Evolutionary conservation across 2,113 vertebrate genomes (phyloP), one percentile per base, ranked within the genome.

Genomic region (Danio rerio): DNA sequence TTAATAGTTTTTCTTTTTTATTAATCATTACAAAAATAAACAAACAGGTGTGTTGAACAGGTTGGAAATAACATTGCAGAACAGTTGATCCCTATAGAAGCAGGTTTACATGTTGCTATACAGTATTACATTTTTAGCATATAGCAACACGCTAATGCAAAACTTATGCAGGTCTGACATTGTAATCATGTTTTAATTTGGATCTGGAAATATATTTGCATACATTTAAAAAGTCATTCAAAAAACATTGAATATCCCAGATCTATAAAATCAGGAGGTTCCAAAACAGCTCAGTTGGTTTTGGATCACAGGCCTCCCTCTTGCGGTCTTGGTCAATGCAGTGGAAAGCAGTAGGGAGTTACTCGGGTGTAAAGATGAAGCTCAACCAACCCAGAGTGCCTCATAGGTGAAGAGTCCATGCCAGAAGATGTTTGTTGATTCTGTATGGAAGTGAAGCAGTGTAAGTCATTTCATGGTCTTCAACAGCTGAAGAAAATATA

Each of bases 321-420:
- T 69, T 88, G 90, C 62, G 90, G 91, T 88, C 89, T 82, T 89
- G 85, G 76, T 68, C 56, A 59, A 45, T 61, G 21, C 21, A 21
- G 59, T 70, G n/a, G 73, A 74, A 82, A 71, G 65, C 86, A 58
- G 78, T 47, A n/a, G 81, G 83, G 74, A 70, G 84, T 78, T 83
- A 45, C 63, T 45, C 2, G 16, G 16, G 15, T 5, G 8, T 66
- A 45, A 47, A 68, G 16, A 68, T 47, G 65, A 68, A 43, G 43
- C 70, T 49, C 59, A 78, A 21, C 13, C 3, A 52, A 62, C 75
- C 58, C 7, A 10, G 16, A 59, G 62, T 18, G 45, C 45, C 16
- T 83, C 9, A 74, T 84, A 91, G 91, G 89, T 91, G 87, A 92
- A 85, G 78, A 90, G 86, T 89, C 89, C 85, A 87, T 78, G 82